Conservation (phyloP, 2,113 vertebrate genomes). For the Vulpes vulpes region DNA sequence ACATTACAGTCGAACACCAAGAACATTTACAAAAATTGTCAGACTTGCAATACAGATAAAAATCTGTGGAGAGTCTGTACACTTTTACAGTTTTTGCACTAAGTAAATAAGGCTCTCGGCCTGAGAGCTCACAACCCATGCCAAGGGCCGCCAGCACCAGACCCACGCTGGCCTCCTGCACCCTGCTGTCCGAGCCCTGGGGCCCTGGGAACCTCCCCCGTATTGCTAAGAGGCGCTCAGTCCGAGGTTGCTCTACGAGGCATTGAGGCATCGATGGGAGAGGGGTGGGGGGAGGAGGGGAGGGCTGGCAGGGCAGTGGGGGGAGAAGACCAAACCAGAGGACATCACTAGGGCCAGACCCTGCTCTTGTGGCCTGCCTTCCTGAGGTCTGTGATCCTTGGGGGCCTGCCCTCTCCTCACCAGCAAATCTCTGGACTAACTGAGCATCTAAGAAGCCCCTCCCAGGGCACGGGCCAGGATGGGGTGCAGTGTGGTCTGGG, state of each 20-base stretch:
- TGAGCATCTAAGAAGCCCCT: not conserved
- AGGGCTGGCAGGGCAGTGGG: not conserved
- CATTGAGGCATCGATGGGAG: not conserved
- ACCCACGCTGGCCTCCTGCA: not conserved
- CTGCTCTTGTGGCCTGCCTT: conserved; percentile 46
- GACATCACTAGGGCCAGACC: conserved; percentile 6
- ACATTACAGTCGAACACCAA: conserved; percentile 93
- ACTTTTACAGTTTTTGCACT: conserved; percentile 86
- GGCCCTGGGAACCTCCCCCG: conserved; percentile 81
- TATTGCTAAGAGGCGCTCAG: conserved; percentile 81
- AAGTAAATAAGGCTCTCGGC: conserved; percentile 85
- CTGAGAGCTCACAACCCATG: conserved; percentile 75
- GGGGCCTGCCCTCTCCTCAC: not conserved
- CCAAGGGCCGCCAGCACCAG: conserved; percentile 26
- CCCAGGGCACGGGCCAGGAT: not conserved
- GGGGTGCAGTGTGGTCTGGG: not conserved
- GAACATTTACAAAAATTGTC: conserved; percentile 92
- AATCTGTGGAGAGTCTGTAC: conserved; percentile 83
- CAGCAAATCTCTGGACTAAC: conserved; percentile 23
- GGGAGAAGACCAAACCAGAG: not conserved
- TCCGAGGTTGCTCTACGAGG: conserved; percentile 56
- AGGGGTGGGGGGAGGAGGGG: not conserved
- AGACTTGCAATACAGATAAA: conserved; percentile 88
- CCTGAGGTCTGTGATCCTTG: conserved; percentile 42
- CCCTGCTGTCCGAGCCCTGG: conserved; percentile 74